These are phyloP conservation scores for Heliconius melpomene DNA, from an alignment of 1,140 invertebrate species.

Conservation along the genomic window DNA sequence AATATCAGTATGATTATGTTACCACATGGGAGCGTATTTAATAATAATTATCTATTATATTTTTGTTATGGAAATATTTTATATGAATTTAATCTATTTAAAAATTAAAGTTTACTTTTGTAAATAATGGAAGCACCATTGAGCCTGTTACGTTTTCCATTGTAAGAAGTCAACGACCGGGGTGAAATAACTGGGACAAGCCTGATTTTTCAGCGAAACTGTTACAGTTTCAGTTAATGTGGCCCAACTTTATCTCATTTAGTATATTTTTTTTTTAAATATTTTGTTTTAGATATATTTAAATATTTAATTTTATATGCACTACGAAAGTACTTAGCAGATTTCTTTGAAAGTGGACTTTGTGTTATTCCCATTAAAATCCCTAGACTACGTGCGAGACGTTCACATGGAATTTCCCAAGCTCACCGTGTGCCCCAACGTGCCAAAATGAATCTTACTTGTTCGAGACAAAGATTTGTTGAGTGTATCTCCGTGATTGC, in stretches of 20 bases:
- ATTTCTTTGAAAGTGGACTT: slow-evolving; percentile 59
- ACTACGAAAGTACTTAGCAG: neutral
- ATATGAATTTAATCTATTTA: neutral
- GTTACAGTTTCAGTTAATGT: slow-evolving; percentile 4
- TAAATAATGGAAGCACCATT: too few species aligned
- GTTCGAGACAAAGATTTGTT: slow-evolving; percentile 15
- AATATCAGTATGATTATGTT: neutral
- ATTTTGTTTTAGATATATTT: neutral
- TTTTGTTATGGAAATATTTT: too few species aligned
- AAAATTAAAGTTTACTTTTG: neutral
- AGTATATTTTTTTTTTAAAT: neutral
- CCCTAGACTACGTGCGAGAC: slow-evolving; percentile 71
- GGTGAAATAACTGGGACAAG: slow-evolving; percentile 32
- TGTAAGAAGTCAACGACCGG: slow-evolving; percentile 33
- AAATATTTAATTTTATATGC: neutral
- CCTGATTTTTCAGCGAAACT: slow-evolving; percentile 29
- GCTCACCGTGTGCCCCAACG: neutral
- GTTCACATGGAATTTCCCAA: slow-evolving; percentile 51
- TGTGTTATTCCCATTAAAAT: slow-evolving; percentile 67
- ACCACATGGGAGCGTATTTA: too few species aligned
- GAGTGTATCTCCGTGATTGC: slow-evolving; percentile 26
- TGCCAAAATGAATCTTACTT: slow-evolving; percentile 33
- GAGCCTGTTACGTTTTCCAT: neutral
- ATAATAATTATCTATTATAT: too few species aligned
- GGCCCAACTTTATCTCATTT: neutral